Evolutionary conservation across 2,888 invertebrate species (phyloP), one percentile per base, ranked within the genome.

Genomic region (Tyria jacobaeae): DNA sequence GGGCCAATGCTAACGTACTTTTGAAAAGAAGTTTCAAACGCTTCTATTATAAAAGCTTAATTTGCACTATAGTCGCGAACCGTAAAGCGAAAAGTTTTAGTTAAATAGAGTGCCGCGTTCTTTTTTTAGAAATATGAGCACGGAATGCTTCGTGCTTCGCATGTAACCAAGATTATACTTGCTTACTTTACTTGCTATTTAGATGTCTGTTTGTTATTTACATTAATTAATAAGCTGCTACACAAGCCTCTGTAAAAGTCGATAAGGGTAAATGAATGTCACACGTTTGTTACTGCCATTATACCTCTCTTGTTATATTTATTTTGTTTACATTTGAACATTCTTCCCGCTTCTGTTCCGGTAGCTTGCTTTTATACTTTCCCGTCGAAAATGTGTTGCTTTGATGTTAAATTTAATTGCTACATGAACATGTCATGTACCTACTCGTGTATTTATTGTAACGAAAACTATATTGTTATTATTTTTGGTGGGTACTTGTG

Each of bases 171-270:
- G 34, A 37, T 41, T 39, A 15, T 56, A 37, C 25, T 9, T 53
- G 31, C n/a, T 27, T 15, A 39, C n/a, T 25, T n/a, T 50, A 15
- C 31, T 58, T 47, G 14, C n/a, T 60, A 52, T 58, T 50, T 55
- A 44, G 17, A 64, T 59, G 41, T 60, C 9, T 41, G n/a, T 15
- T n/a, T 39, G 17, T 17, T 21, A n/a, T 5, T 41, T 41, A n/a
- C n/a, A n/a, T n/a, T n/a, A n/a, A n/a, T 82, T 86, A 88, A 89
- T 81, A 88, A 80, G 88, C 88, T 89, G 89, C 86, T 62, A 63
- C 79, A 79, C 72, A 81, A 84, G 76, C 81, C 81, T 78, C 79
- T 70, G 75, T 77, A 74, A 74, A 68, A 84, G 85, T 86, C 86
- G 87, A 88, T 87, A 87, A 85, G 81, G 82, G 84, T 80, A 83